A percentile compares a stretch with the other conserved stretches of the same genome.
Conservation (phyloP, 2,888 invertebrate genomes). For the Trachelus troglodyta region DNA sequence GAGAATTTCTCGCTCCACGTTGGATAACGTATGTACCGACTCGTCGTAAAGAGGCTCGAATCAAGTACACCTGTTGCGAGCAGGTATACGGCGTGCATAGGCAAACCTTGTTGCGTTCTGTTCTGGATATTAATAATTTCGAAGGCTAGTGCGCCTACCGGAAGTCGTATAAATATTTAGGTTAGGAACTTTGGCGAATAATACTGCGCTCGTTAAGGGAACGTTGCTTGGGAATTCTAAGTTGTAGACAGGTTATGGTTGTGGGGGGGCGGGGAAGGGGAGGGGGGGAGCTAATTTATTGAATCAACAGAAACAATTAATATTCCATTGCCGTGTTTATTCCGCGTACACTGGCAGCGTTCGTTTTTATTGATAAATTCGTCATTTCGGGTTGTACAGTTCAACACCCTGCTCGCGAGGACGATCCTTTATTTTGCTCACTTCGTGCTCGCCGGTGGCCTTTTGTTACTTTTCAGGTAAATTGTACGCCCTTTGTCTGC, state of each 20-base stretch:
- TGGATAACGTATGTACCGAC: constrained; percentile 12
- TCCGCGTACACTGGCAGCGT: background rate
- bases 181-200: background rate
- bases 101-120: background rate
- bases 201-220: background rate
- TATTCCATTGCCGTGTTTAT: background rate
- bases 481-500: background rate
- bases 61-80: constrained; percentile 44
- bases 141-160: background rate
- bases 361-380: background rate
- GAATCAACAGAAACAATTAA: background rate
- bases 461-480: background rate
- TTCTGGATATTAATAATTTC: background rate
- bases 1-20: background rate
- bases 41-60: constrained; percentile 41
- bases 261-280: fast-evolving
- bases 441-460: background rate
- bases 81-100: background rate
- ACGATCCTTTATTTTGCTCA: background rate
- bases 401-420: background rate
- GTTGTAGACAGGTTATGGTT: background rate
- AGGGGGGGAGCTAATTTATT: background rate
- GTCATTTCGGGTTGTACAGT: background rate
- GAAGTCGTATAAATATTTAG: background rate
- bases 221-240: background rate